Evolutionary conservation across 2,888 invertebrate species (phyloP), one percentile per base, ranked within the genome.

Genomic region (Prenolepis imparis): DNA sequence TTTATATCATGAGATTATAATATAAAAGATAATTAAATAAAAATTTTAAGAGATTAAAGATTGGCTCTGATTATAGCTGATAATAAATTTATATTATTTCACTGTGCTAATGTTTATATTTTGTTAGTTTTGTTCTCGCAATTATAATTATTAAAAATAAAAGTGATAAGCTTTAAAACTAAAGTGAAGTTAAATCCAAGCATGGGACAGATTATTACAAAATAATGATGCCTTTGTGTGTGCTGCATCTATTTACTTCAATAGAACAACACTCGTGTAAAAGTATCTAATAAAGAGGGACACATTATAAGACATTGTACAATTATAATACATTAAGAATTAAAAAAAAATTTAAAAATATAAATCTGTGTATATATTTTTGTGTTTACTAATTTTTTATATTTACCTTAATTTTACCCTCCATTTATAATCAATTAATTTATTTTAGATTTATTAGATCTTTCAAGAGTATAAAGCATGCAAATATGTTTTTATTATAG

Each of bases 251-350:
- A 24, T 63, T 61, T 63, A 5, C n/a, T 32, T 11, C 9, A 64
- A 63, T 64, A 36, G 64, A 48, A 21, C 21, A 41, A 32, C 21
- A 74, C 36, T n/a, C n/a, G 9, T 32, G 9, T 63, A 74, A 63
- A 48, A 21, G 44, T 24, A 63, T 36, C 32, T n/a, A 74, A n/a
- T n/a, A 74, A n/a, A 44, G 8, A 64, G 28, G 3, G 4, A 52
- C 8, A 44, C 15, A 21, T 64, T 48, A 15, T 63, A 74, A 48
- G 6, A 64, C n/a, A 52, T 74, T 74, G 64, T 74, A 64, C 15
- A 64, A 74, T 74, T 74, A 74, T 63, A 63, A 72, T 24, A 72
- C 39, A 59, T 64, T 74, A 74, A n/a, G 32, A 36, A 36, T 74
- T 48, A 64, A 32, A n/a, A 44, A 12, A 12, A 44, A 4, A 44